phyloP scores from a whole-genome alignment of 2,797 vertebrate species.

The Darevskia nairensis region DNA sequence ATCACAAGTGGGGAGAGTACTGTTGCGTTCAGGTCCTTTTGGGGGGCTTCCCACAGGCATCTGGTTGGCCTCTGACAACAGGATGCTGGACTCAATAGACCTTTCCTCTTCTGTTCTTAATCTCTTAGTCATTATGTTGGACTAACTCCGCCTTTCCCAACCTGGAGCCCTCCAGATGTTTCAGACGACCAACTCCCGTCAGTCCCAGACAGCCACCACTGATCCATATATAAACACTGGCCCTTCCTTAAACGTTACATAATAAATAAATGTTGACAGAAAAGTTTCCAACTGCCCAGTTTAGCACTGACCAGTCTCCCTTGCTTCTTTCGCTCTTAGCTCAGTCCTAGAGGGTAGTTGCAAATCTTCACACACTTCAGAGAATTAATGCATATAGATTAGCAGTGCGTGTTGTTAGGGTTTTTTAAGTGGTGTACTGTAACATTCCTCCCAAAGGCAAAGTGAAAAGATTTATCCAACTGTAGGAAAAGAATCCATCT shows the following conservation, averaged over 20 bases:
- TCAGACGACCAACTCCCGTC: not conserved
- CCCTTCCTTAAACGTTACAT: not conserved
- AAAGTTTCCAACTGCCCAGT: not conserved
- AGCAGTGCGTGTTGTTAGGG: not conserved
- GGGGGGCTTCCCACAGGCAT: too few species aligned
- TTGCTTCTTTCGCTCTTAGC: not conserved
- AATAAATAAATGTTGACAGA: not conserved
- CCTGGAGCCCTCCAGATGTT: too few species aligned
- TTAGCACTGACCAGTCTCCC: not conserved
- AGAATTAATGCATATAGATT: not conserved
- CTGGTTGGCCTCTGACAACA: too few species aligned
- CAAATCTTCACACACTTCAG: not conserved
- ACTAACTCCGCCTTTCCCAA: not conserved
- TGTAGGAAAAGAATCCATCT: not conserved
- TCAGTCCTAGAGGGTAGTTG: not conserved
- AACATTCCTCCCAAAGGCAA: accelerated
- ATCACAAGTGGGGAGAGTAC: too few species aligned
- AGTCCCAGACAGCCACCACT: not conserved
- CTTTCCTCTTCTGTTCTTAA: too few species aligned
- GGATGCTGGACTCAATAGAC: too few species aligned
- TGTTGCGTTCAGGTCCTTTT: too few species aligned
- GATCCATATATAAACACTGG: not conserved
- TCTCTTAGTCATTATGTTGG: not conserved
- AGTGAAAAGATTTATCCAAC: slow-evolving; percentile 24
- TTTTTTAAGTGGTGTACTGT: not conserved